Evolutionary conservation across 2,113 vertebrate species (phyloP).

Genomic region (Heloderma charlesbogerti): DNA sequence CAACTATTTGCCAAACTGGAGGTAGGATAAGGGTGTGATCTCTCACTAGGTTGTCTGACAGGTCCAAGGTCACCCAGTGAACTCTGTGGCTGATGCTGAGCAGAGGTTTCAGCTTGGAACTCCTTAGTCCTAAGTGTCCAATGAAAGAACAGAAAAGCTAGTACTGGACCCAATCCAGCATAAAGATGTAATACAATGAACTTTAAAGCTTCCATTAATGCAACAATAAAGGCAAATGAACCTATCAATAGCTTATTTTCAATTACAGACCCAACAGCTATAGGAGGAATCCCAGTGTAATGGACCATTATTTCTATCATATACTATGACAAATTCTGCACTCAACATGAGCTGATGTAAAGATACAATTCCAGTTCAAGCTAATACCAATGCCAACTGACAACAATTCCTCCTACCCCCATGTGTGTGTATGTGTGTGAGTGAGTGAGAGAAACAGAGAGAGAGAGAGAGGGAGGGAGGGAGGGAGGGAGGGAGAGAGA

Average conservation of each 20-base stretch:
- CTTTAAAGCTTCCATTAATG: background rate
- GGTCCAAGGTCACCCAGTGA: background rate
- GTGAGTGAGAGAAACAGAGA: background rate
- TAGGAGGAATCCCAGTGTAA: background rate
- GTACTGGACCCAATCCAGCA: background rate
- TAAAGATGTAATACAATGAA: background rate
- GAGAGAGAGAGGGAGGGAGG: background rate
- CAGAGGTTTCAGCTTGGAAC: background rate
- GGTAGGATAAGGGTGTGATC: background rate
- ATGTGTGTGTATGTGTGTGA: rapidly evolving
- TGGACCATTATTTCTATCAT: background rate
- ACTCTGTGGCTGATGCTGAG: too few relatives aligned
- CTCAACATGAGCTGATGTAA: background rate
- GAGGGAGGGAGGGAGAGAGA: background rate
- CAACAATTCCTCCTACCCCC: background rate
- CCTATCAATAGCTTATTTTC: slow-evolving; percentile 28
- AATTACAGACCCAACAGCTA: slow-evolving; percentile 3
- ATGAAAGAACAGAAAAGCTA: background rate
- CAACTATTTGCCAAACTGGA: background rate
- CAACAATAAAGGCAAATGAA: slow-evolving; percentile 23
- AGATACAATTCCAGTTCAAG: slow-evolving; percentile 15
- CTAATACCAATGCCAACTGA: slow-evolving; percentile 6
- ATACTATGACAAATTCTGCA: slow-evolving; percentile 5
- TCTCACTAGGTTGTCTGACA: background rate
- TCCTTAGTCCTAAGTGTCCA: background rate